A percentile compares a stretch with the other conserved stretches of the same genome.
These are phyloP conservation scores for Neofelis nebulosa DNA, from an alignment of 2,113 vertebrate genomes.

Conservation along the genomic window DNA sequence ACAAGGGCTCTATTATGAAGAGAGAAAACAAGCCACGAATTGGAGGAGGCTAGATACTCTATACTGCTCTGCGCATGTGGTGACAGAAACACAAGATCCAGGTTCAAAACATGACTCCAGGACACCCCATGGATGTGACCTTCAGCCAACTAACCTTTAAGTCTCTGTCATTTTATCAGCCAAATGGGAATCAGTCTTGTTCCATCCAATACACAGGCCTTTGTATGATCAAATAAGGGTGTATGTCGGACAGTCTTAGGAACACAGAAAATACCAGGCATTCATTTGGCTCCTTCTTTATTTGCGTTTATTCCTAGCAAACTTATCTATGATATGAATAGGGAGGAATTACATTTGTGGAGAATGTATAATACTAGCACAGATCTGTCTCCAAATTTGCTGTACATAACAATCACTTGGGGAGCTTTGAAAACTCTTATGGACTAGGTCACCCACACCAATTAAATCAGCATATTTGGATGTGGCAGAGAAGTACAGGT, in stretches of 20 bases:
- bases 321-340: background rate
- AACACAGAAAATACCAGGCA: conserved; percentile 15
- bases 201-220: background rate
- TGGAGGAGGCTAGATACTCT: conserved; percentile 54
- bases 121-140: background rate
- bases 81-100: conserved; percentile 50
- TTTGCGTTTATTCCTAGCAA: background rate
- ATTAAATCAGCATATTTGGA: background rate
- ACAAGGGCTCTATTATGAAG: conserved; percentile 67
- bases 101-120: conserved; percentile 12
- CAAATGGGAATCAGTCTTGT: background rate
- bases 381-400: background rate
- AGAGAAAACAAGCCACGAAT: conserved; percentile 32
- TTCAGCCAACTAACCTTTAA: background rate
- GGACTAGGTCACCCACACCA: background rate
- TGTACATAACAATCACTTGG: background rate
- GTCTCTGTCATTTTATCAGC: background rate
- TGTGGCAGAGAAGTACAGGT: background rate
- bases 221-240: background rate
- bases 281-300: conserved; percentile 13
- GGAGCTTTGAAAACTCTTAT: background rate
- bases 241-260: background rate
- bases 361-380: background rate
- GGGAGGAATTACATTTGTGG: background rate
- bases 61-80: conserved; percentile 38